Conservation (phyloP, 1,140 invertebrate genomes). For the Drosophila navojoa region DNA sequence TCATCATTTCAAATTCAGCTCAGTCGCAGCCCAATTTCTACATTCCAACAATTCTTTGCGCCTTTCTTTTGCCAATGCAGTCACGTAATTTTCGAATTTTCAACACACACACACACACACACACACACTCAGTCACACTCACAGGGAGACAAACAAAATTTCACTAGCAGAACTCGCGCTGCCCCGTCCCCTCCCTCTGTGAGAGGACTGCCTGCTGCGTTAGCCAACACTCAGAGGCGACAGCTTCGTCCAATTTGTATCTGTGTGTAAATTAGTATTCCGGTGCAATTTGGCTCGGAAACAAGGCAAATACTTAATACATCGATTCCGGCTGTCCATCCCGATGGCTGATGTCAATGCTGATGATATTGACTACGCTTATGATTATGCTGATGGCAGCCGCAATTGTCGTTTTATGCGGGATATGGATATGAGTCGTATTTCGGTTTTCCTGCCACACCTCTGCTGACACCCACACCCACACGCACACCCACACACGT, state of each 20-base stretch:
- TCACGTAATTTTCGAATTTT: slow-evolving; percentile 81
- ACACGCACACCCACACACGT: not conserved
- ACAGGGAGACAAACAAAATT: slow-evolving; percentile 51
- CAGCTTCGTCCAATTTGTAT: slow-evolving; percentile 75
- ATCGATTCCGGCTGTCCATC: slow-evolving; percentile 49
- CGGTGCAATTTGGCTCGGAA: slow-evolving; percentile 75
- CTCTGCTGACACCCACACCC: not conserved
- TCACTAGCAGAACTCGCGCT: slow-evolving; percentile 32
- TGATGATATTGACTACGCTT: slow-evolving; percentile 23
- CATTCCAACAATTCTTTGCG: slow-evolving; percentile 72
- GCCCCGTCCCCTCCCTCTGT: not conserved
- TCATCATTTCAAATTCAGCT: slow-evolving; percentile 76
- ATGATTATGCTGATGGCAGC: slow-evolving; percentile 33
- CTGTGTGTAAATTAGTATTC: slow-evolving; percentile 75
- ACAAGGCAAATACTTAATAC: slow-evolving; percentile 53
- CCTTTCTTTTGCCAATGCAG: slow-evolving; percentile 73
- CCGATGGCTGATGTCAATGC: slow-evolving; percentile 1
- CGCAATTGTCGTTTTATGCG: slow-evolving; percentile 54
- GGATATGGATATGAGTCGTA: slow-evolving; percentile 46
- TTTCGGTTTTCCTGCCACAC: slow-evolving; percentile 42
- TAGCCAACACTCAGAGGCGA: slow-evolving; percentile 49
- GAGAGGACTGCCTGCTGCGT: slow-evolving; percentile 54
- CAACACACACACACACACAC: slow-evolving; percentile 51
- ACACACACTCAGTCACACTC: not conserved
- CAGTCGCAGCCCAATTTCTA: slow-evolving; percentile 72